Evolutionary conservation across 2,888 invertebrate species (phyloP).

Genomic region (Cephus pulcher): DNA sequence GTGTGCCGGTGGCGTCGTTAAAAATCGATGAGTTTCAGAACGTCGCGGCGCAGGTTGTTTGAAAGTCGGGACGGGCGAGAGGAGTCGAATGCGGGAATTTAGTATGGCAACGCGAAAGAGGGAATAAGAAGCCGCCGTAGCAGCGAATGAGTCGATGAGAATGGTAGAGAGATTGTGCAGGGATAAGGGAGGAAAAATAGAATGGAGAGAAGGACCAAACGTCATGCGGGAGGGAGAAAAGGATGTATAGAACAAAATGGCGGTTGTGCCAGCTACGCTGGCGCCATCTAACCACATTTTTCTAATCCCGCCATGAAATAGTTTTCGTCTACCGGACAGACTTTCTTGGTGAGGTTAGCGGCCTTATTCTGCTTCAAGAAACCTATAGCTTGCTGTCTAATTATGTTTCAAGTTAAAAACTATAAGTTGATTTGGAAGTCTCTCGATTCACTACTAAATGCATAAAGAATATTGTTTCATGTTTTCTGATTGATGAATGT

Average conservation of each 20-base stretch:
- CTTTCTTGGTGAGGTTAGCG: slow-evolving; percentile 11
- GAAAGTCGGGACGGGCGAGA: slow-evolving; percentile 18
- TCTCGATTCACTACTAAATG: not conserved
- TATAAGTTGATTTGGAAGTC: not conserved
- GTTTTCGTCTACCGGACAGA: not conserved
- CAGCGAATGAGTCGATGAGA: slow-evolving; percentile 10
- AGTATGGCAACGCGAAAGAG: slow-evolving; percentile 29
- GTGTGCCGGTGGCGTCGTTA: slow-evolving; percentile 16
- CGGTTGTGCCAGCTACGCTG: slow-evolving; percentile 44
- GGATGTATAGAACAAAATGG: slow-evolving; percentile 49
- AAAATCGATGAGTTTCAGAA: slow-evolving; percentile 45
- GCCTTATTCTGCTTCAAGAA: slow-evolving; percentile 4
- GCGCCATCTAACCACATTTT: slow-evolving; percentile 62
- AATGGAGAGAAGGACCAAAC: slow-evolving; percentile 14
- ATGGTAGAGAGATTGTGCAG: slow-evolving; percentile 7
- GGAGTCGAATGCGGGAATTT: slow-evolving; percentile 15
- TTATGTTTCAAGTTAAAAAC: not conserved
- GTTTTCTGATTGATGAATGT: not conserved
- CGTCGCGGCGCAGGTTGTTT: slow-evolving; percentile 36
- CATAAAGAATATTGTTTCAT: not conserved
- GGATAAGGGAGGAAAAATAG: slow-evolving; percentile 21
- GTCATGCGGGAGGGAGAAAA: not conserved
- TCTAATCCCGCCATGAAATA: slow-evolving; percentile 46
- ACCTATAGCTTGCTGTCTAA: not conserved
- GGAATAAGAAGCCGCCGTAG: slow-evolving; percentile 12